Evolutionary conservation across 2,113 vertebrate genomes (phyloP), one percentile per base, ranked within the genome.

Genomic region (Puffinus mauretanicus): DNA sequence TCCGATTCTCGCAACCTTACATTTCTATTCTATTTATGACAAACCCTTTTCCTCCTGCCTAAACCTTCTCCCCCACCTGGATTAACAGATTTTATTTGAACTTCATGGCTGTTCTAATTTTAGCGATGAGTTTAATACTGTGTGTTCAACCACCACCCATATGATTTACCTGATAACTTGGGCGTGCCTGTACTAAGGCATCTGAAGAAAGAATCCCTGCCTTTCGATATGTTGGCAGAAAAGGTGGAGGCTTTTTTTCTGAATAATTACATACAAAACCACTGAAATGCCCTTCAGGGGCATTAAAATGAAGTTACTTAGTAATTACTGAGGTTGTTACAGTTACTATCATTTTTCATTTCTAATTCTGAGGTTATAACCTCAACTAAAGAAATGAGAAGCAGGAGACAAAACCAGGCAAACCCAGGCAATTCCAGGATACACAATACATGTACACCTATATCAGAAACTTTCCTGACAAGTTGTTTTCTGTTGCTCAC

Each of bases 41-140:
- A 95, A 92, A 95, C 92, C 49, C 27, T 75, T 91, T 79, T 90
- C 16, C 44, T 83, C 27, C 40, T 49, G 57, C 13, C 42, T 81
- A 93, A 94, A 16, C 6, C 22, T 55, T 88, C 42, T 88, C 14
- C 27, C 26, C 6, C 7, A 77, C 49, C 40, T 92, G 54, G 49
- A 86, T 88, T 88, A 94, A 73, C 14, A 90, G 79, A 92, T 93
- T 84, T 88, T 7, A 32, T 81, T 88, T 92, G 46, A 86, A 80
- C 67, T 86, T 88, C 67, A n/a, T 70, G 36, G 55, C 67, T 70
- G 58, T 54, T 90, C 44, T 18, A 79, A 67, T 82, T 90, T 86
- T 90, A 92, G 93, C 6, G 6, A 36, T 44, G 34, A 47, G 7
- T 86, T 90, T 90, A 80, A 73, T 73, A 26, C 62, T 70, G 1